Base-by-base conservation (phyloP, 2,888 invertebrate genomes). In the Metacarcinus magister region DNA sequence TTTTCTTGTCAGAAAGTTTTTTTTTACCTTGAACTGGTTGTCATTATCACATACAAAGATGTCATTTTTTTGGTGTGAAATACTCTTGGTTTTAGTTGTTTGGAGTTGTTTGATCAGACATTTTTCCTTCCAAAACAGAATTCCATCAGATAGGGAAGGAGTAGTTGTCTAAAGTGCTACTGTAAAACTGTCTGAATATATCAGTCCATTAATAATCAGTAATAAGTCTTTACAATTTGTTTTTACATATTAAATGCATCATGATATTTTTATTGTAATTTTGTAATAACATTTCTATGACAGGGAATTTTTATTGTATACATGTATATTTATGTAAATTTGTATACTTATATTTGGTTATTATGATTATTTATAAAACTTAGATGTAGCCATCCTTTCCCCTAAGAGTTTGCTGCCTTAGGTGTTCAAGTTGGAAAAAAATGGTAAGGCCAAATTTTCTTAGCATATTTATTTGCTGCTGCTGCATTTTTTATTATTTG, bases 331-430 rank as follows among this genome's bases (percentile, higher is more conserved):
- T 87, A 39, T 87, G 87, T 87, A 87, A 16, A 87, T 87, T 87
- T 87, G 87, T 87, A 87, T 87, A 39, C 87, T 0, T 39, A 87
- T 87, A 39, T 87, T 87, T 19, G 10, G 32, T 87, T 39, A 87
- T 10, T 87, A 16, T 39, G n/a, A 39, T 87, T 87, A 87, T 87
- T 87, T 87, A 82, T 82, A 82, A 8, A 87, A 39, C 32, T 19
- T 87, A 87, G 87, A 87, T 87, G 87, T 87, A 87, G 87, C 87
- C 87, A 87, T 87, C 32, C 87, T 87, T 87, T 87, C 87, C 87
- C 39, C 39, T 87, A 87, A 87, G 39, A 87, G 87, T 87, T 32
- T 87, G 87, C 87, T 87, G 87, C 87, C 87, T 39, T 87, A 5
- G 67, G 67, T 87, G 87, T 87, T 87, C 87, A 87, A 39, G 28